Percentiles rank a stretch among this genome's conserved stretches.
phyloP scores from a whole-genome alignment of 2,113 vertebrate genomes.

The Osmerus mordax region DNA sequence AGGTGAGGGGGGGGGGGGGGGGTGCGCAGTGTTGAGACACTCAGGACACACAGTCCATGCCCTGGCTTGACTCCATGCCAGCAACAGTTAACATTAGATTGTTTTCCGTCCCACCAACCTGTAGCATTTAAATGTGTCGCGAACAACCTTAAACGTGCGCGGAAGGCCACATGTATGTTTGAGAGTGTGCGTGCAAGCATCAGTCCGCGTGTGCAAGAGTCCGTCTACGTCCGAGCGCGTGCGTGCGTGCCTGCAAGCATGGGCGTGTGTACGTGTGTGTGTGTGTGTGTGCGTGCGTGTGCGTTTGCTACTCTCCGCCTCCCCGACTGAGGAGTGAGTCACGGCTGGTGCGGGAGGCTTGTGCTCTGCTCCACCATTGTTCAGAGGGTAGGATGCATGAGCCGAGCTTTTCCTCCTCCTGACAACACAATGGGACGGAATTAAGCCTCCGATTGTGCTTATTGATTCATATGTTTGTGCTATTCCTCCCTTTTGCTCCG shows the following conservation, averaged over 20 bases:
- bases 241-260: not conserved
- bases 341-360: slow-evolving; percentile 25
- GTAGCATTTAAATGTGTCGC: no score
- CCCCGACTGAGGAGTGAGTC: slow-evolving; percentile 40
- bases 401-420: slow-evolving; percentile 52
- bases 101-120: no score
- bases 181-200: not conserved
- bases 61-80: no score
- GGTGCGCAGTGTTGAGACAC: no score
- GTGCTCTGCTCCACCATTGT: slow-evolving; percentile 60
- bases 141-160: not conserved
- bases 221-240: slow-evolving; percentile 2
- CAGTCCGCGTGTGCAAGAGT: not conserved
- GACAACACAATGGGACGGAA: slow-evolving; percentile 69
- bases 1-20: no score
- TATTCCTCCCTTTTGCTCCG: slow-evolving; percentile 52
- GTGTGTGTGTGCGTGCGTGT: not conserved
- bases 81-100: no score
- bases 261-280: slow-evolving; percentile 4
- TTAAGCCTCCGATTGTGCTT: slow-evolving; percentile 54
- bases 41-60: no score
- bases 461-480: slow-evolving; percentile 64
- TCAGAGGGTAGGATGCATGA: slow-evolving; percentile 55
- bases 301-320: not conserved
- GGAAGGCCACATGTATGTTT: not conserved